Evolutionary conservation across 2,888 invertebrate genomes (phyloP).

Genomic region (Cosmopolites sordidus): DNA sequence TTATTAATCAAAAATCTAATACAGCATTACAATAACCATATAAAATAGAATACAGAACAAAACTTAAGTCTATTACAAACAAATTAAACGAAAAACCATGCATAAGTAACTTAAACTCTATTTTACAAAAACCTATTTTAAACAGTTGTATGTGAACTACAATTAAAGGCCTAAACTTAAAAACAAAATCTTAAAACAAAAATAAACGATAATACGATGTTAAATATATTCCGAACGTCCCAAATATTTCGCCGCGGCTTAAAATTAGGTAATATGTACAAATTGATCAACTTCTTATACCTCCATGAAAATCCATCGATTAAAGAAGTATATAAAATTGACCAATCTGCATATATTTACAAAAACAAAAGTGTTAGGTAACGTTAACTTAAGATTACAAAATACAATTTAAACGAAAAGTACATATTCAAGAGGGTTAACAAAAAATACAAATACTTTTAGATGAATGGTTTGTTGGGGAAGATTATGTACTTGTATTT

Average conservation of each 20-base stretch:
- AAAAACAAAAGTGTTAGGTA: background rate
- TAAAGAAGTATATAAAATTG: background rate
- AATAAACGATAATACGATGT: background rate
- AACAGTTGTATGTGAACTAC: slow-evolving; percentile 46
- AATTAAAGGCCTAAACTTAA: slow-evolving; percentile 28
- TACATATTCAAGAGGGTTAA: background rate
- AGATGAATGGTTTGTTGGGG: background rate
- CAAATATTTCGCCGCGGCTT: slow-evolving; percentile 1
- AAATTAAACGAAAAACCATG: slow-evolving; percentile 10
- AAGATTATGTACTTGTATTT: background rate
- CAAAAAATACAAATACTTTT: background rate
- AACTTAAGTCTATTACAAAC: slow-evolving; percentile 25
- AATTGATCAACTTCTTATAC: background rate
- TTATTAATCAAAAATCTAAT: slow-evolving; percentile 26
- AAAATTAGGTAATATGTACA: background rate
- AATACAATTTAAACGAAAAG: background rate
- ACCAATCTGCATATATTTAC: background rate
- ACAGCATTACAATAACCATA: slow-evolving; percentile 22
- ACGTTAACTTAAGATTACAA: background rate
- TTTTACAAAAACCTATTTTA: slow-evolving; percentile 19
- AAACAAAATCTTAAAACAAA: slow-evolving; percentile 7
- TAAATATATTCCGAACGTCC: slow-evolving; percentile 8
- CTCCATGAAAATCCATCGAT: background rate
- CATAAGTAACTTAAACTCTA: slow-evolving; percentile 13
- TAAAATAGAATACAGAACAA: slow-evolving; percentile 24